Conservation (phyloP, 2,113 vertebrate genomes). For the Dromaius novaehollandiae region DNA sequence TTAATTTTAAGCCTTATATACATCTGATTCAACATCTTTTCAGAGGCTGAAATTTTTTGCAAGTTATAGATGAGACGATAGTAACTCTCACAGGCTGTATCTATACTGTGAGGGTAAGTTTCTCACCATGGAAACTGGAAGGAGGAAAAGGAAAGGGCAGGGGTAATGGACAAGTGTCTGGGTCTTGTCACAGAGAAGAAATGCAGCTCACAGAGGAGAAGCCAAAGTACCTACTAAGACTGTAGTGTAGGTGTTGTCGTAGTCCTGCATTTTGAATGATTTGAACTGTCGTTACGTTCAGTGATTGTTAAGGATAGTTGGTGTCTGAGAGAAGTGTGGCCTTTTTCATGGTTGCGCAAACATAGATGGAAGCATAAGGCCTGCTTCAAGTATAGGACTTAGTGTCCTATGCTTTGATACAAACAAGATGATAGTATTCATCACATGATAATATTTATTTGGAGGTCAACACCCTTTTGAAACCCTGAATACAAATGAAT, state of each 20-base stretch:
- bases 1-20: background rate
- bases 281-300: background rate
- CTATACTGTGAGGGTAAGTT: background rate
- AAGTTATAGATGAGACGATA: background rate
- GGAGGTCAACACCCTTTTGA: background rate
- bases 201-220: background rate
- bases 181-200: background rate
- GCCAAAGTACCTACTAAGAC: background rate
- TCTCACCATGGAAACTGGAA: background rate
- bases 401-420: background rate
- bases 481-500: background rate
- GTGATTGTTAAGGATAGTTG: background rate
- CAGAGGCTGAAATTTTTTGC: background rate
- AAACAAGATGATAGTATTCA: background rate
- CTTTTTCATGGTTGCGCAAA: background rate
- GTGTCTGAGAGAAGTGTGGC: rapidly evolving
- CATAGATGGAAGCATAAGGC: background rate
- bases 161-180: background rate
- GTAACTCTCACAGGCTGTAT: background rate
- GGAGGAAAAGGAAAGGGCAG: background rate
- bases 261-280: background rate
- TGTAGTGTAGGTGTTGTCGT: background rate
- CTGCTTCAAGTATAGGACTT: background rate
- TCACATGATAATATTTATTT: background rate
- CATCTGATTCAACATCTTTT: background rate